Evolutionary conservation across 2,113 vertebrate genomes (phyloP).

Genomic region (Gymnorhina tibicen): DNA sequence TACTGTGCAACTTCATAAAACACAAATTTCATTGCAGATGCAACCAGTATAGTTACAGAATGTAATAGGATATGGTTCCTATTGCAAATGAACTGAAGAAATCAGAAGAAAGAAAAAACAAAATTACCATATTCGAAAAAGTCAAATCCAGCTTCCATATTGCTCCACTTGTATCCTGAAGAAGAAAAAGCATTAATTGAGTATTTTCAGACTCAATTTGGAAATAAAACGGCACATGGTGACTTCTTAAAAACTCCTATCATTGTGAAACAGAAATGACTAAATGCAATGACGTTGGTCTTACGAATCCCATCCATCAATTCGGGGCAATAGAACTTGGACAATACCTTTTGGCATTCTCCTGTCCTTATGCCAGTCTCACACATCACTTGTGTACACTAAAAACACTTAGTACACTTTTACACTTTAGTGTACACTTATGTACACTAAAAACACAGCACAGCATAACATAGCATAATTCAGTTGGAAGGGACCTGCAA

Average conservation of each 20-base stretch:
- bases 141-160: conserved; percentile 96
- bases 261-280: neutral
- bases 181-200: neutral
- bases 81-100: neutral
- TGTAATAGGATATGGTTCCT: neutral
- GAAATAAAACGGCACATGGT: neutral
- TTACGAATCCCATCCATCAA: neutral
- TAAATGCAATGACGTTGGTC: neutral
- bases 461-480: neutral
- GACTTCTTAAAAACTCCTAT: neutral
- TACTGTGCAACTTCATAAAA: neutral
- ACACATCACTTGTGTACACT: neutral
- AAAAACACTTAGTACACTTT: too few species aligned
- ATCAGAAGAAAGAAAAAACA: neutral
- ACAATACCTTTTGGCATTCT: neutral
- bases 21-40: neutral
- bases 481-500: neutral
- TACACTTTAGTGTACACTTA: too few species aligned
- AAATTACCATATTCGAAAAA: conserved; percentile 86
- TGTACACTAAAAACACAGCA: neutral
- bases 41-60: neutral
- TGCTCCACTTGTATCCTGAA: conserved; percentile 85
- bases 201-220: neutral
- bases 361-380: neutral
- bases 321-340: neutral